These are phyloP conservation scores for Hecatera dysodea DNA, from an alignment of 2,888 invertebrate genomes.

Conservation along the genomic window DNA sequence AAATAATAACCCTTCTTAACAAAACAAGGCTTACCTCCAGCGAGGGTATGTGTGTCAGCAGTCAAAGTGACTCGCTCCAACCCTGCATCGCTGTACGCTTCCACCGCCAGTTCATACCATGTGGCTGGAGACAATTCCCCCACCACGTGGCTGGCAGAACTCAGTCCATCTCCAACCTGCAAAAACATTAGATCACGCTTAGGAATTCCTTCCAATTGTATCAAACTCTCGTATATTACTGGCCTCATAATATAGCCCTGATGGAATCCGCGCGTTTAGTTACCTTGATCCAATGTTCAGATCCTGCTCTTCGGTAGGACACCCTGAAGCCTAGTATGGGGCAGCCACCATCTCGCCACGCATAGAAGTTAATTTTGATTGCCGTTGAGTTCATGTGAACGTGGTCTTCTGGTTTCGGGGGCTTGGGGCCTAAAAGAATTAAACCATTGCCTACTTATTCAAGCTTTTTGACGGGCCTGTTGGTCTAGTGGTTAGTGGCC, in stretches of 20 bases:
- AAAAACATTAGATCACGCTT: background rate
- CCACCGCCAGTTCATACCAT: conserved; percentile 92
- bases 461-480: too few relatives aligned
- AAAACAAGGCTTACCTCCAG: conserved; percentile 82
- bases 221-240: background rate
- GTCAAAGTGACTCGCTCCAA: conserved; percentile 90
- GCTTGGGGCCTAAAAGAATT: conserved; percentile 91
- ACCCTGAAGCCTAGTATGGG: conserved; percentile 94
- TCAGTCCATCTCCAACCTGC: conserved; percentile 84
- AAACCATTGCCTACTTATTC: background rate
- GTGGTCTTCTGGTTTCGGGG: conserved; percentile 93
- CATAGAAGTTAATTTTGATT: conserved; percentile 93
- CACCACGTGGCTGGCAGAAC: conserved; percentile 85
- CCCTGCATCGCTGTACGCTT: conserved; percentile 92
- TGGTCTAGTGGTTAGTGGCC: too few relatives aligned
- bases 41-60: conserved; percentile 91
- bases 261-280: background rate
- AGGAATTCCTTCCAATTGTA: background rate
- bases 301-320: conserved; percentile 92
- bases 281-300: conserved; percentile 88
- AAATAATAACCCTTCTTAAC: too few relatives aligned
- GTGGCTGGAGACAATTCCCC: conserved; percentile 90
- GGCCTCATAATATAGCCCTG: background rate
- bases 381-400: conserved; percentile 94
- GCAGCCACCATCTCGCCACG: conserved; percentile 96